Evolutionary conservation across 2,888 invertebrate species (phyloP), one percentile per base, ranked within the genome.

Genomic region (Horisme vitalbata): DNA sequence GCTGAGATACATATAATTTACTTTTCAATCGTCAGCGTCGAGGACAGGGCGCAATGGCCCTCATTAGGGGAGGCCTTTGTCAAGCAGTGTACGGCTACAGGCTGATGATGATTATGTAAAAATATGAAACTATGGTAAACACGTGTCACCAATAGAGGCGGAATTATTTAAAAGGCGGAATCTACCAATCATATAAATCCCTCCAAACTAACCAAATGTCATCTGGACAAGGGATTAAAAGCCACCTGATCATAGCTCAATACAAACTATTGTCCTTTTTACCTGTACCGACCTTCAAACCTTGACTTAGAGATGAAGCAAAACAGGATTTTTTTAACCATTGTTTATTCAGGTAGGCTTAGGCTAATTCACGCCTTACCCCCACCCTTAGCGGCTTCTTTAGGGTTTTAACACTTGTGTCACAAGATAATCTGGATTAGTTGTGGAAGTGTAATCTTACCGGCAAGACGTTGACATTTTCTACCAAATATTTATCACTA

Each of bases 341-440:
- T 75, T 70, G 65, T 72, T 60, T 59, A 37, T 35, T 37, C 58
- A 66, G 66, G 72, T 67, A 68, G 59, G 39, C 37, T 59, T 41
- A 58, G 52, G 53, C 47, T 55, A 48, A 36, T 30, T 54, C 47
- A 57, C 61, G 55, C 37, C 41, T 35, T 46, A 55, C 59, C 77
- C 73, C 77, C 71, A 60, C 77, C 38, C 55, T 51, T 36, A 30
- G 20, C 63, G 68, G 66, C 49, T 54, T 51, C 63, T 66, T 67
- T 47, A 56, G 48, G 66, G 55, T 59, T 72, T n/a, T 66, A 68
- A 61, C 57, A 57, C 45, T 68, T 70, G 57, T 74, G 75, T 71
- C 71, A 74, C 52, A 45, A 64, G 74, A 71, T 71, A 55, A 71
- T 49, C 49, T 13, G 60, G 65, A 72, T 76, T 71, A 79, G 74